A percentile compares a stretch with the other conserved stretches of the same genome.
These are phyloP conservation scores for Petrocephalus schoutedeni DNA, from an alignment of 2,797 vertebrate species.

Conservation along the genomic window DNA sequence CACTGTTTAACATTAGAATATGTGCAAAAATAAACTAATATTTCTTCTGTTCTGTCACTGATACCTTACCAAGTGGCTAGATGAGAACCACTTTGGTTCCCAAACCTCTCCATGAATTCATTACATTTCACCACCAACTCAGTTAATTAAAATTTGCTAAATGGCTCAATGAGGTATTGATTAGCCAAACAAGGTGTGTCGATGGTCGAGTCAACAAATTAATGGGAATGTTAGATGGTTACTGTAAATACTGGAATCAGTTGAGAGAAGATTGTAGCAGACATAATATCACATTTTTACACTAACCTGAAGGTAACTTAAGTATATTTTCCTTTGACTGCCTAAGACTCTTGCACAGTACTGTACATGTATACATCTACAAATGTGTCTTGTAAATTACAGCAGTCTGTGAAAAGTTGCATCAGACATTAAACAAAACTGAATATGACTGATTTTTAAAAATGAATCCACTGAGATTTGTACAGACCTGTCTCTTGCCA, in stretches of 20 bases:
- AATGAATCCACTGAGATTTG: not conserved
- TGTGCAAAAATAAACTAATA: not conserved
- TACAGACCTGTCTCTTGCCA: not conserved
- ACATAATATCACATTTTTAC: not conserved
- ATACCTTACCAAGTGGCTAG: not conserved
- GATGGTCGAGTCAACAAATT: not conserved
- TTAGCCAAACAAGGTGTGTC: not conserved
- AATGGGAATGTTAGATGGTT: not conserved
- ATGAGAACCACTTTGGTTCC: not conserved
- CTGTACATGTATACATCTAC: not conserved
- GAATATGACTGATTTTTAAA: not conserved
- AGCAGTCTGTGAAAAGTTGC: not conserved
- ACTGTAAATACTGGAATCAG: not conserved
- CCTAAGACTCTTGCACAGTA: not conserved
- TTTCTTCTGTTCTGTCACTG: not conserved
- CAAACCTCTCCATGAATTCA: not conserved
- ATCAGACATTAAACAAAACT: not conserved
- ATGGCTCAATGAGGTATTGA: not conserved
- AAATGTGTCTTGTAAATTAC: not conserved
- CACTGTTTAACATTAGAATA: not conserved
- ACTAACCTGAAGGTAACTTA: not conserved
- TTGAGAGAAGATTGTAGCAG: not conserved
- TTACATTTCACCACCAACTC: not conserved
- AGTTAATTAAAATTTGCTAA: not conserved
- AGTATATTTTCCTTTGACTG: not conserved